Percentiles rank a stretch among this genome's conserved stretches.
Conservation (phyloP, 2,888 invertebrate species). For the Argynnis bischoffii region DNA sequence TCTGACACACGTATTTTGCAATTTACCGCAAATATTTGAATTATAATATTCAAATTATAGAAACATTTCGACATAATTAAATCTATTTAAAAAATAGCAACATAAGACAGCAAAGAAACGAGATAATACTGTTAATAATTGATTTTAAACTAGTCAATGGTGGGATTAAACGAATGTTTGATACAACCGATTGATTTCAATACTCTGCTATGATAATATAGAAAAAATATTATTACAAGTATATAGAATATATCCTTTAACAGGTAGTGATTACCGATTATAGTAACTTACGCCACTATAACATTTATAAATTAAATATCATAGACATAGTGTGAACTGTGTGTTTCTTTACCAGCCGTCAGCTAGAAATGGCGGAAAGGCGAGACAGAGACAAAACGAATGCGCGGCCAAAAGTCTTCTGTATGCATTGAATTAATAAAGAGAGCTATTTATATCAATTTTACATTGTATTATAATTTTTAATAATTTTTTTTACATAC, state of each 20-base stretch:
- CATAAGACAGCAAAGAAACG: neutral
- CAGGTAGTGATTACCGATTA: neutral
- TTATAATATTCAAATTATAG: neutral
- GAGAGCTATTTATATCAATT: no score
- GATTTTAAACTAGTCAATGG: neutral
- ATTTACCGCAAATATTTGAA: neutral
- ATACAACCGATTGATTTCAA: constrained; percentile 13
- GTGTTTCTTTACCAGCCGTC: no score
- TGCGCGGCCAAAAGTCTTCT: no score
- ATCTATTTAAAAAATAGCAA: neutral
- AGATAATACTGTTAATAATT: neutral
- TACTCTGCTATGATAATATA: constrained; percentile 7
- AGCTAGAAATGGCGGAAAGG: no score
- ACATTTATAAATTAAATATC: no score
- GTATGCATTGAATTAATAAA: no score
- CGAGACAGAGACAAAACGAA: no score
- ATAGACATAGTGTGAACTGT: no score
- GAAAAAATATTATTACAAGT: constrained; percentile 8
- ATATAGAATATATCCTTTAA: neutral
- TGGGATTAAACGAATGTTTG: constrained; percentile 9
- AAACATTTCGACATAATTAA: constrained; percentile 1
- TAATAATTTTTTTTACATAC: no score
- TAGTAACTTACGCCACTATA: constrained; percentile 8
- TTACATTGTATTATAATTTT: no score
- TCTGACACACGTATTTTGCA: no score